Conservation (phyloP, 2,113 vertebrate species). For the Isichthys henryi region DNA sequence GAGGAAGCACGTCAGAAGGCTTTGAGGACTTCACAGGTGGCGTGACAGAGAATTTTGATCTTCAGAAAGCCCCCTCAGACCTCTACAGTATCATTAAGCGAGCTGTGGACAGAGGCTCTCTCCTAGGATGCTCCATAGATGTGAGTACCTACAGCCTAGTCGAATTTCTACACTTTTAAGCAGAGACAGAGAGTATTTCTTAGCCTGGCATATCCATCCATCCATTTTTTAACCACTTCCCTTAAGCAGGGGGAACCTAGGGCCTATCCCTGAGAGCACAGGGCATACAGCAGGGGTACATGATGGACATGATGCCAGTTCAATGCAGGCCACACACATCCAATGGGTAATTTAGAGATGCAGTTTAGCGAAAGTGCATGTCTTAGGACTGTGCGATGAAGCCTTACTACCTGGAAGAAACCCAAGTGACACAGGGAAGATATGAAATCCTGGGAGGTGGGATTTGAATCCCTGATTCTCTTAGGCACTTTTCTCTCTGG, state of each 20-base stretch:
- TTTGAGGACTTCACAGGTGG: slow-evolving; percentile 94
- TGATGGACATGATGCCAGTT: background rate
- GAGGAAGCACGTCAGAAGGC: slow-evolving; percentile 86
- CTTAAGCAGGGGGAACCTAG: background rate
- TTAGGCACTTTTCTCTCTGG: background rate
- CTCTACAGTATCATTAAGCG: slow-evolving; percentile 78
- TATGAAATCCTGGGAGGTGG: background rate
- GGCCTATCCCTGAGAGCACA: background rate
- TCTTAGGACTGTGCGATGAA: background rate
- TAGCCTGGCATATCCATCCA: background rate
- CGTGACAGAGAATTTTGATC: slow-evolving; percentile 83
- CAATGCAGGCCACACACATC: background rate
- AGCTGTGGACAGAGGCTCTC: slow-evolving; percentile 79
- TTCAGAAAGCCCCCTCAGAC: slow-evolving; percentile 67
- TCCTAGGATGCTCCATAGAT: slow-evolving; percentile 89
- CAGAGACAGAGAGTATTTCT: background rate
- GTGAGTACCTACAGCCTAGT: slow-evolving; percentile 56
- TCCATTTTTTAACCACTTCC: background rate
- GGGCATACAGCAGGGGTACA: background rate
- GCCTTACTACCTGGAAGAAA: background rate
- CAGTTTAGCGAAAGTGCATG: background rate
- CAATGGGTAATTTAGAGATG: background rate
- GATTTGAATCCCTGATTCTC: background rate
- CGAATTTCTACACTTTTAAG: background rate
- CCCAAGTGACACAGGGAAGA: background rate